Conservation (phyloP, 2,797 vertebrate genomes). For the Syncerus caffer region DNA sequence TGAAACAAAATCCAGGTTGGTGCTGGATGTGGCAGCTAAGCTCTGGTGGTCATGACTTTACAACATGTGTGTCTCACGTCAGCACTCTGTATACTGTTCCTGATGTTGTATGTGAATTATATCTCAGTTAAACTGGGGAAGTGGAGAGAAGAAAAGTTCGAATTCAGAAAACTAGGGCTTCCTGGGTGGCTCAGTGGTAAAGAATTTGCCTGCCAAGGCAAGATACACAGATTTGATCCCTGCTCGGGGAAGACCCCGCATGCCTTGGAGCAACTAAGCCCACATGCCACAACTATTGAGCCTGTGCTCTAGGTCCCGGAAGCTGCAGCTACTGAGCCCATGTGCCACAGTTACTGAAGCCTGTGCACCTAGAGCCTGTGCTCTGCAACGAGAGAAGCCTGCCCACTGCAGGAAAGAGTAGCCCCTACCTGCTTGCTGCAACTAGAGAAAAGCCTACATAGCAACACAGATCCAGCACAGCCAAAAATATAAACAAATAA, state of each 20-base stretch:
- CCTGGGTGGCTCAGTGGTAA: background rate
- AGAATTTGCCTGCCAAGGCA: background rate
- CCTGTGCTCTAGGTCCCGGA: background rate
- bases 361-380: background rate
- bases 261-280: background rate
- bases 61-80: background rate
- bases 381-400: background rate
- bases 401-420: background rate
- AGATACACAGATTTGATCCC: background rate
- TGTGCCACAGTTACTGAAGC: background rate
- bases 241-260: background rate
- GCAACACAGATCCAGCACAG: background rate
- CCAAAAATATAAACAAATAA: background rate
- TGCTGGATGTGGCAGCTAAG: too few relatives aligned
- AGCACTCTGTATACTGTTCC: background rate
- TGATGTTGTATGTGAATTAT: background rate
- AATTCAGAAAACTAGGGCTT: background rate
- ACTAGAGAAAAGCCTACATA: background rate
- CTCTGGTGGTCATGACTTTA: background rate
- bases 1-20: background rate
- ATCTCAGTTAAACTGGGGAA: background rate
- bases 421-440: background rate
- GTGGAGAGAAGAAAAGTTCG: background rate
- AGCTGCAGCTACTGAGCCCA: background rate
- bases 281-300: rapidly evolving